Base-by-base conservation (phyloP, 37 sponge, comb jelly and placozoan genomes). In the Hormiphora californensis region DNA sequence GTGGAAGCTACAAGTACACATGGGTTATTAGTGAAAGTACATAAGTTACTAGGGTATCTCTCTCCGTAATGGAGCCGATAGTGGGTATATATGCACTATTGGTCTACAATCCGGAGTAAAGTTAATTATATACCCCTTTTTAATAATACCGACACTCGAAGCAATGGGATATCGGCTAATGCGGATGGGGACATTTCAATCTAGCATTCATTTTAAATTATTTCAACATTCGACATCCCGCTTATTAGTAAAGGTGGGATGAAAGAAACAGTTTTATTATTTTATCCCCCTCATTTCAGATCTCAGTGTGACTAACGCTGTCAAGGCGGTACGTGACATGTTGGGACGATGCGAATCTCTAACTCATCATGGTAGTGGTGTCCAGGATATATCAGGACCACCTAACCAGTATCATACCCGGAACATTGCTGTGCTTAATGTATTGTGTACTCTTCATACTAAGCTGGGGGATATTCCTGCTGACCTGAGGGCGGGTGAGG, bases 81-180 rank as follows among this genome's bases (percentile, higher is more conserved):
- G 21, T 43, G 35, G 46, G 17, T 15, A 28, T 73, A 46, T 41
- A 43, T 36, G 5, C 17, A 11, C 46, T n/a, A n/a, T n/a, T n/a
- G 23, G 81, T 73, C 81, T 73, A 73, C 81, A 40, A 40, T 36
- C 44, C 43, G 81, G 81, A 33, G 35, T n/a, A 73, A 19, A 57
- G 59, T n/a, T 27, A 4, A n/a, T 12, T 7, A 30, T 4, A 57
- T 19, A 30, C n/a, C n/a, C n/a, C n/a, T n/a, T 46, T 8, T 46
- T 46, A 12, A 46, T 46, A 65, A 33, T 57, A 15, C n/a, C 27
- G n/a, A 57, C 30, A 57, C 27, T 57, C 27, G 27, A 57, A 4
- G n/a, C 17, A 21, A 57, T 30, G 61, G 23, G n/a, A 28, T 28
- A 57, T 12, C n/a, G 61, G 23, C n/a, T 19, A 57, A 17, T 49